phyloP scores from a whole-genome alignment of 2,888 invertebrate genomes.

The Halictus ligatus region DNA sequence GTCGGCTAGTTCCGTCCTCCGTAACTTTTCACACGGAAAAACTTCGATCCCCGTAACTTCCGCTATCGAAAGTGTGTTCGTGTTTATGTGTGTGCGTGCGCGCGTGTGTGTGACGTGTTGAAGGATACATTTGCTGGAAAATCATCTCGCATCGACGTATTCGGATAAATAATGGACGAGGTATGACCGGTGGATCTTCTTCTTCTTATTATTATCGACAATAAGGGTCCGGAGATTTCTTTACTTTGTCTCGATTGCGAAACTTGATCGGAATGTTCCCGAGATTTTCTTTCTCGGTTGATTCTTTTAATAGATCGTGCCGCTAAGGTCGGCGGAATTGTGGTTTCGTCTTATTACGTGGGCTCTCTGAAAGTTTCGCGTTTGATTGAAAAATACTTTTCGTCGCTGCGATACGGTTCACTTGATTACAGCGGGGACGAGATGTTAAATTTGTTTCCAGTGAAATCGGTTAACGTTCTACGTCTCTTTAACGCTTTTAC shows the following conservation, averaged over 20 bases:
- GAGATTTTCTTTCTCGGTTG: neutral
- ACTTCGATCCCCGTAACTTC: neutral
- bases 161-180: constrained; percentile 68
- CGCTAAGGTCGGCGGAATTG: neutral
- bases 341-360: neutral
- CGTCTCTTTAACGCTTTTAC: no score
- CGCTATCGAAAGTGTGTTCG: neutral
- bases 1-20: constrained; percentile 19
- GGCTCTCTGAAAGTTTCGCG: neutral
- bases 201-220: neutral
- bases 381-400: neutral
- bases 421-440: no score
- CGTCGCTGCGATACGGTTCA: no score
- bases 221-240: no score
- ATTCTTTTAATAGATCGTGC: neutral
- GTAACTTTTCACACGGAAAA: neutral
- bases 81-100: neutral
- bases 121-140: constrained; percentile 9
- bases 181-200: constrained; percentile 55
- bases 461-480: no score
- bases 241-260: neutral
- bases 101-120: neutral
- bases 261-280: neutral
- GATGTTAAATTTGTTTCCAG: no score
- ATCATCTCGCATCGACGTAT: constrained; percentile 6